Evolutionary conservation across 1,140 invertebrate species (phyloP).

Genomic region (Adelges cooleyi): DNA sequence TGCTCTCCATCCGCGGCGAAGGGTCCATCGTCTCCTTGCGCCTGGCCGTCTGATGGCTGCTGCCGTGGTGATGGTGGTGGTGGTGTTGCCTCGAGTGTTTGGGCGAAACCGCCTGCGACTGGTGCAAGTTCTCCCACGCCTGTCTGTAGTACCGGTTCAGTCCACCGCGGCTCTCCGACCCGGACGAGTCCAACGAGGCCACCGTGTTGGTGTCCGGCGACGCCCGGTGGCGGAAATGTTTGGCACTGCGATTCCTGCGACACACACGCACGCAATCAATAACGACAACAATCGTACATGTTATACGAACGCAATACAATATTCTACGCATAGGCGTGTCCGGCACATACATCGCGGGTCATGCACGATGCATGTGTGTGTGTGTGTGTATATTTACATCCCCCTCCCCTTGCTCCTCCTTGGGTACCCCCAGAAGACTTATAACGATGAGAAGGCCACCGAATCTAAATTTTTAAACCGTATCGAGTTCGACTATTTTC

Average conservation of each 20-base stretch:
- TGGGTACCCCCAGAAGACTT: too few species aligned
- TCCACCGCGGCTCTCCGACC: slow-evolving; percentile 65
- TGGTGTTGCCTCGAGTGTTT: slow-evolving; percentile 35
- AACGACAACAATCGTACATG: not conserved
- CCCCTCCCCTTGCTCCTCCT: too few species aligned
- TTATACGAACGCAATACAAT: not conserved
- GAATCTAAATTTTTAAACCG: too few species aligned
- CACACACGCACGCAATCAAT: too few species aligned
- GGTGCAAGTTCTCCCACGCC: slow-evolving; percentile 84
- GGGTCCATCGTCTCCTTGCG: slow-evolving; percentile 58
- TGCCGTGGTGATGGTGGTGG: slow-evolving; percentile 32
- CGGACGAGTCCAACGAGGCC: slow-evolving; percentile 72
- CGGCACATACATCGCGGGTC: too few species aligned
- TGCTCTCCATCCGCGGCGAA: slow-evolving; percentile 51
- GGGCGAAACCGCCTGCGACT: slow-evolving; percentile 53
- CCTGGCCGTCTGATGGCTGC: slow-evolving; percentile 43
- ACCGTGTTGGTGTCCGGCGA: slow-evolving; percentile 80
- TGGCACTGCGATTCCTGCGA: slow-evolving; percentile 59
- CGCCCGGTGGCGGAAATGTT: slow-evolving; percentile 72
- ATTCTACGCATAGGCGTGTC: too few species aligned
- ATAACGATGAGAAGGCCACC: too few species aligned
- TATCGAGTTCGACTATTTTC: too few species aligned
- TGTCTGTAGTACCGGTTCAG: slow-evolving; percentile 76
- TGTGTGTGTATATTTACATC: too few species aligned
- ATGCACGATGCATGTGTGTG: too few species aligned